Conservation (phyloP, 2,888 invertebrate genomes). For the Dione juno region DNA sequence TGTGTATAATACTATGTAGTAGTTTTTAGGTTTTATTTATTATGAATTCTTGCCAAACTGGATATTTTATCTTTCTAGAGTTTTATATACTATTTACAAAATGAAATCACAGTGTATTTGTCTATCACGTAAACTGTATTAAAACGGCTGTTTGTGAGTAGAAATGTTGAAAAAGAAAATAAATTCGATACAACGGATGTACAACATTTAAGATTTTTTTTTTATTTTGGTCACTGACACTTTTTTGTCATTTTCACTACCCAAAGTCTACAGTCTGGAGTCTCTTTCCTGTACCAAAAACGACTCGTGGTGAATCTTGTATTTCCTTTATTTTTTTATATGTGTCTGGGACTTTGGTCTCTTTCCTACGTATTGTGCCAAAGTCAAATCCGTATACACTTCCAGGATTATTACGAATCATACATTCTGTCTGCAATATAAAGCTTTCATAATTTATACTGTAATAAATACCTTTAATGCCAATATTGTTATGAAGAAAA, state of each 20-base stretch:
- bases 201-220: slow-evolving; percentile 72
- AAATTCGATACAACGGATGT: slow-evolving; percentile 81
- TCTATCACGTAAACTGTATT: slow-evolving; percentile 78
- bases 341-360: slow-evolving; percentile 58
- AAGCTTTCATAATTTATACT: neutral
- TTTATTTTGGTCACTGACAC: slow-evolving; percentile 49
- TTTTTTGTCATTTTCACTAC: neutral
- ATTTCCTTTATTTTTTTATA: slow-evolving; percentile 69
- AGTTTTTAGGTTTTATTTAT: slow-evolving; percentile 80
- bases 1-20: slow-evolving; percentile 95
- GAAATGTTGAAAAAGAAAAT: slow-evolving; percentile 76
- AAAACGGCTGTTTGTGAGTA: slow-evolving; percentile 78
- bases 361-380: slow-evolving; percentile 75
- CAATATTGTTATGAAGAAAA: too few relatives aligned
- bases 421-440: slow-evolving; percentile 78
- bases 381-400: slow-evolving; percentile 83
- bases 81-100: slow-evolving; percentile 83
- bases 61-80: slow-evolving; percentile 82
- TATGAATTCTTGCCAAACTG: slow-evolving; percentile 83
- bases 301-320: slow-evolving; percentile 76
- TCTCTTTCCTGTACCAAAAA: slow-evolving; percentile 82
- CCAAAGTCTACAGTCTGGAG: slow-evolving; percentile 83
- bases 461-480: too few relatives aligned
- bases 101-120: slow-evolving; percentile 81
- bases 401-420: slow-evolving; percentile 80